Base-by-base conservation (phyloP, 37 sponge, comb jelly and placozoan species). In the Spongilla lacustris region DNA sequence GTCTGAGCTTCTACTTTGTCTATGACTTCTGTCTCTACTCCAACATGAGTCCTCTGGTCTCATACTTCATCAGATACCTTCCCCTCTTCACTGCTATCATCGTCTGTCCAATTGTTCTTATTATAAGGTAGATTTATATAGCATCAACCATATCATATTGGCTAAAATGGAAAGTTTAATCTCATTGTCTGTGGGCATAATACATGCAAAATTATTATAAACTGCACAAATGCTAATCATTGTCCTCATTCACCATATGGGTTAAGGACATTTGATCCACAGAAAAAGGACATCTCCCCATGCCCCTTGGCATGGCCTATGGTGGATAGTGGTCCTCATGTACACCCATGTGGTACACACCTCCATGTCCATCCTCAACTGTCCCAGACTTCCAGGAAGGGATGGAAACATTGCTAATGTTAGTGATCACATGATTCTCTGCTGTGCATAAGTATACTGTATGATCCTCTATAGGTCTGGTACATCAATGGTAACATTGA, bases 21-120 rank as follows among this genome's bases (percentile, higher is more conserved):
- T 94, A 94, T 72, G 95, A 94, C 84, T 94, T 94, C 69, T 94
- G 95, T 82, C 82, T 94, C 46, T 91, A 83, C 71, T 41, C 46
- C 36, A 82, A 83, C 23, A 83, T 88, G 77, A 85, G 78, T 35
- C 49, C 92, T 22, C 74, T 85, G 13, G 82, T 81, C 67, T 81
- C 91, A 17, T 91, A 89, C 73, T 48, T 73, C 37, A 76, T 94
- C 31, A 85, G 84, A 50, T 94, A 91, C 70, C 75, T 94, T 26
- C 95, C 95, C 9, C 37, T 82, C 11, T 36, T 76, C 11, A 17
- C 77, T 5, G 90, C 90, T 38, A 12, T 66, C 41, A 72, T 89
- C 33, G 50, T 83, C 6, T 91, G 69, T 36, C 27, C 87, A 32
- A 33, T 70, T 10, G 26, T 85, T 12, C 9, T 75, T 75, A 4